Base-by-base conservation (phyloP, 2,113 vertebrate genomes). In the Sapajus apella region DNA sequence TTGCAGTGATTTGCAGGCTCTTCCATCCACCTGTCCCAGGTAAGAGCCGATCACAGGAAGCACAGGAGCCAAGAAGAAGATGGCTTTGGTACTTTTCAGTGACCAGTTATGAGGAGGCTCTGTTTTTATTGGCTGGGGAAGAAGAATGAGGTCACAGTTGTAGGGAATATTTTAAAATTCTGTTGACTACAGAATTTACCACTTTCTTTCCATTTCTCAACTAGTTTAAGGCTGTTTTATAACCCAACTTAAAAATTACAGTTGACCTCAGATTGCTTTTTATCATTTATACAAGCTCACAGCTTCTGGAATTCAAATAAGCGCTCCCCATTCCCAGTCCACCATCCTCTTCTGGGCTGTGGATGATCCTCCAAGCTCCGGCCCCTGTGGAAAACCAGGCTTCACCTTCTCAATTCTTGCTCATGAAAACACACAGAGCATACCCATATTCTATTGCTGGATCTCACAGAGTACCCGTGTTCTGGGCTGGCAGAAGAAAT, bases 351-450 rank as follows among this genome's bases (percentile, higher is more conserved):
- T 10, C 11, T 21, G 14, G 66, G 16, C 32, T 68, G 32, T 43
- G 27, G 68, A 2, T 1, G 13, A 5, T 0, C 5, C 4, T 20
- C 6, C 3, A 5, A 2, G 27, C 10, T 10, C 30, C 6, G 52
- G 25, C 2, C 12, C 21, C 76, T 37, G 56, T 10, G 1, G 17
- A 14, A 52, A 2, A 3, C 2, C 70, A 27, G 9, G n/a, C 32
- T 4, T 11, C 16, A 1, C 27, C 0, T 32, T 6, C 47, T 50
- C 68, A 1, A 0, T 0, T 5, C 35, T 11, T 58, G 85, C 95
- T 20, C 7, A 1, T 4, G 61, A 20, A n/a, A 47, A 43, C 18
- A 16, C 37, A 61, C 0, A 47, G 40, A n/a, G 8, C 10, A 6
- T 3, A 18, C 55, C 18, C 37, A 5, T 13, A 6, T 2, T 25